These are phyloP conservation scores for Lottia scabra DNA, from an alignment of 2,888 invertebrate species.

Conservation along the genomic window DNA sequence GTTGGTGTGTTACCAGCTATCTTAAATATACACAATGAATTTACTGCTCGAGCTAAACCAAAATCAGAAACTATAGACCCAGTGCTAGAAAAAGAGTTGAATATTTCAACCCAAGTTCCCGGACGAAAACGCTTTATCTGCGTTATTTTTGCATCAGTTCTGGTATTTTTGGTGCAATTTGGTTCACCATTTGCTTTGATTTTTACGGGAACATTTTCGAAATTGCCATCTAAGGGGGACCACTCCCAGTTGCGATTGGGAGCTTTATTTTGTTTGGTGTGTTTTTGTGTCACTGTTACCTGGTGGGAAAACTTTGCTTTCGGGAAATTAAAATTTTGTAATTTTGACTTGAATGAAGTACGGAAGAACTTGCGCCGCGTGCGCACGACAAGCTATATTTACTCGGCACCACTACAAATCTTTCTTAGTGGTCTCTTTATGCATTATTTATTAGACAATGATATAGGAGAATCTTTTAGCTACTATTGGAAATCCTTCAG, in stretches of 20 bases:
- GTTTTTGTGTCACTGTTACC: conserved; percentile 86
- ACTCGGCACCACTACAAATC: conserved; percentile 29
- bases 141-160: background rate
- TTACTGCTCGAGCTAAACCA: background rate
- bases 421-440: conserved; percentile 21
- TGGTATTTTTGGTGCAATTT: background rate
- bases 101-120: background rate
- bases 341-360: conserved; percentile 16
- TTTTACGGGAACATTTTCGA: background rate
- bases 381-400: conserved; percentile 31
- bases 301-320: conserved; percentile 98
- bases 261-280: conserved; percentile 54
- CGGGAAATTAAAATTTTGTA: conserved; percentile 17
- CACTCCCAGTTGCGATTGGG: conserved; percentile 35
- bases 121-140: background rate
- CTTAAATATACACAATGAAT: background rate
- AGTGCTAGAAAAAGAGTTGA: background rate
- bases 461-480: background rate
- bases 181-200: background rate
- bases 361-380: conserved; percentile 24
- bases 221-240: background rate
- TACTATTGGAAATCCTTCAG: background rate
- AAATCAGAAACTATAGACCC: too few species aligned
- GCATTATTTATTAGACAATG: background rate
- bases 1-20: background rate